Evolutionary conservation across 2,888 invertebrate species (phyloP).

Genomic region (Phytoseiulus persimilis): DNA sequence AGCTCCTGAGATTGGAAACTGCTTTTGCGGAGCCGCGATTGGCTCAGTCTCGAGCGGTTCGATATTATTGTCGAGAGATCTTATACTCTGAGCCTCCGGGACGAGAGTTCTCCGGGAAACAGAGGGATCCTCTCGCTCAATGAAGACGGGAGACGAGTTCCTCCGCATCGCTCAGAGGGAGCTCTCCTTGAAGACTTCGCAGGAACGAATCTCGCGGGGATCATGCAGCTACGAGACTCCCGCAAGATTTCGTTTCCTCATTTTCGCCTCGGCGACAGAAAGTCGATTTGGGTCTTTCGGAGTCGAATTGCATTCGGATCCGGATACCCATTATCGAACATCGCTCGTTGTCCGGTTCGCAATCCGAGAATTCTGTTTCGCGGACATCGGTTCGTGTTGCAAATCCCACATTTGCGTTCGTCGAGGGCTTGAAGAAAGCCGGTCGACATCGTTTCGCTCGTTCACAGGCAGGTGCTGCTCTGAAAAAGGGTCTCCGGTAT

Average conservation of each 20-base stretch:
- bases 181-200: background rate
- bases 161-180: background rate
- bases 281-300: background rate
- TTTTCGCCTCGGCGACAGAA: background rate
- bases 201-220: background rate
- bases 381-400: background rate
- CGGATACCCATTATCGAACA: background rate
- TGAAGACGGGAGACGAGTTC: background rate
- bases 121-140: background rate
- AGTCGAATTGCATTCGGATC: background rate
- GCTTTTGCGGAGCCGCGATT: background rate
- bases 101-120: background rate
- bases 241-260: background rate
- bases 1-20: constrained; percentile 7
- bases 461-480: background rate
- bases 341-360: background rate
- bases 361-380: background rate
- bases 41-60: background rate
- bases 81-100: background rate
- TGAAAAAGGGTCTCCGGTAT: background rate
- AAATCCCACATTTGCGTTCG: background rate
- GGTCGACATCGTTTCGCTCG: background rate
- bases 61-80: constrained; percentile 5
- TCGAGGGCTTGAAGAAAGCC: background rate
- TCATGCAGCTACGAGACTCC: background rate